Conservation (phyloP, 2,113 vertebrate species). For the Carassius auratus region DNA sequence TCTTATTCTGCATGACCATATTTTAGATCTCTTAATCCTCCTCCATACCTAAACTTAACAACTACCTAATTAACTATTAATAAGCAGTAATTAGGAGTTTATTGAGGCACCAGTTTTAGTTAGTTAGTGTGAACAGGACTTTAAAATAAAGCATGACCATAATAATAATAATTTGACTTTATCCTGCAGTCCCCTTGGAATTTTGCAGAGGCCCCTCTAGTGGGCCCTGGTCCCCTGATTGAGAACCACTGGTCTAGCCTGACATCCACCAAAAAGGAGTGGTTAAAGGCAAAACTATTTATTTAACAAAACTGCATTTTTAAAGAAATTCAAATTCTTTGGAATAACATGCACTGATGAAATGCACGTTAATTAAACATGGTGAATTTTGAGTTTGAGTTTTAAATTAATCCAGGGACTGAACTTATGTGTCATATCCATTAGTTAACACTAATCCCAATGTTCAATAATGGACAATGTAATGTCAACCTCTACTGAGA, state of each 20-base stretch:
- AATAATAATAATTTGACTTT: background rate
- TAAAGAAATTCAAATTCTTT: background rate
- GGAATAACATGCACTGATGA: background rate
- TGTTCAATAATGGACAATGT: conserved; percentile 27
- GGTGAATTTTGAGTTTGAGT: background rate
- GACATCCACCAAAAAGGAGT: background rate
- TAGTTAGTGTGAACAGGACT: too few species aligned
- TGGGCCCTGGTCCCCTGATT: background rate
- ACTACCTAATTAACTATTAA: too few species aligned
- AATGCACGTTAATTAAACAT: background rate
- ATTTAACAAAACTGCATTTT: background rate
- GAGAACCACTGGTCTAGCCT: background rate
- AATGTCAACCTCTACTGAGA: background rate
- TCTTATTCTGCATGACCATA: too few species aligned
- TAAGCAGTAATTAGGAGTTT: too few species aligned
- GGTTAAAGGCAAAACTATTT: too few species aligned
- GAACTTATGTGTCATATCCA: background rate
- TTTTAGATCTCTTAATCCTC: too few species aligned
- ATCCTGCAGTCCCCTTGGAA: background rate
- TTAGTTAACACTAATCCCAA: background rate
- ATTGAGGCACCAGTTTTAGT: too few species aligned
- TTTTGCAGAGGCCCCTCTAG: background rate
- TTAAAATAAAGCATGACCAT: background rate
- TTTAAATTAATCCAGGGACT: background rate
- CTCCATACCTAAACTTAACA: background rate